A percentile compares a stretch with the other conserved stretches of the same genome.
phyloP scores from a whole-genome alignment of 64 coral and sea anemone genomes.

The Cladopsammia gracilis region DNA sequence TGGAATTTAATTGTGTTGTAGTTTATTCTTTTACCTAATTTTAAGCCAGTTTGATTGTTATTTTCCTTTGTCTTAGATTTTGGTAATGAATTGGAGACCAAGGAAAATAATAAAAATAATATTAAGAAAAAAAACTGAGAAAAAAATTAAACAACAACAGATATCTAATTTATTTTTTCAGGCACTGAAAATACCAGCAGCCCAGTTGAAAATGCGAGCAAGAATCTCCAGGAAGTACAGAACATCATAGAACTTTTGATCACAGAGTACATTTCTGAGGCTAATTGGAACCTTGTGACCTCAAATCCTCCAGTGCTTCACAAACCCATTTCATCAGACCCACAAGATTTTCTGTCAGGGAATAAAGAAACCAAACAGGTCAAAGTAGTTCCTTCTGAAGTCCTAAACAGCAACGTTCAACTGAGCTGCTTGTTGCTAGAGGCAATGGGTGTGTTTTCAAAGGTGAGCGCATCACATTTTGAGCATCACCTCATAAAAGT shows the following conservation, averaged over 20 bases:
- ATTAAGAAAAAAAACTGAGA: no score
- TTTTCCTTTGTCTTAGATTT: no score
- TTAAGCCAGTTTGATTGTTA: no score
- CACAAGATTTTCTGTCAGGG: constrained; percentile 6
- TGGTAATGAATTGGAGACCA: no score
- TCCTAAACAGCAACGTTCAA: constrained; percentile 86
- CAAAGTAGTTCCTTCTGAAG: constrained; percentile 69
- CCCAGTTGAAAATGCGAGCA: neutral
- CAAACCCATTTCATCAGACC: neutral
- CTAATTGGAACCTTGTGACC: constrained; percentile 59
- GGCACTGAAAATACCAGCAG: neutral
- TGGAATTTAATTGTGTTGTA: no score
- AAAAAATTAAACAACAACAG: neutral
- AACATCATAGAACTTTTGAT: constrained; percentile 39
- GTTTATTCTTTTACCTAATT: no score
- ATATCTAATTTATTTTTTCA: neutral
- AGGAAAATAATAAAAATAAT: no score
- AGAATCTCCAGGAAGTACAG: neutral
- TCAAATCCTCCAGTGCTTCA: constrained; percentile 23
- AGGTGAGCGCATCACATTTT: constrained; percentile 44
- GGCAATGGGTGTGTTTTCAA: constrained; percentile 86
- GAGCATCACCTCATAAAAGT: constrained; percentile 70
- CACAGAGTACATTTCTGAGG: constrained; percentile 48
- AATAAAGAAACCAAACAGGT: neutral
- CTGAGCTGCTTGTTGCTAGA: constrained; percentile 87